Evolutionary conservation across 1,140 invertebrate species (phyloP), one percentile per base, ranked within the genome.

Genomic region (Bilobella aurantiaca): DNA sequence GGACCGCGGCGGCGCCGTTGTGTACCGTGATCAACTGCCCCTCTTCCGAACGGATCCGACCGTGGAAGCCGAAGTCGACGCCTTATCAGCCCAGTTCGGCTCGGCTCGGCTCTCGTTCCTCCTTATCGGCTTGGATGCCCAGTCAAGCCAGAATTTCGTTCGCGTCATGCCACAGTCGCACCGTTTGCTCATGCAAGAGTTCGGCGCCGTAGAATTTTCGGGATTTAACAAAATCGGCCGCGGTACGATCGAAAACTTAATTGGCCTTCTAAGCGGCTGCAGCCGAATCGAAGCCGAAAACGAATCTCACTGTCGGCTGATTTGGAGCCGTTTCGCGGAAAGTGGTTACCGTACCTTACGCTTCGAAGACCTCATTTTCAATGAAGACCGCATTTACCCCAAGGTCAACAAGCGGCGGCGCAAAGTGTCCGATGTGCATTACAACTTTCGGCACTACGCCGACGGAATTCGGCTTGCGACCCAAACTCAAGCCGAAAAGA

Each of bases 71-170:
- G 49, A 53, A 23, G 14, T 53, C 14, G 49, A 53, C 25, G 5
- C 12, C 14, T 5, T 23, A 23, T 53, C 23, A 23, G 5, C 12
- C 12, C 23, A 16, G 12, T 14, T 16, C 49, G 8, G 8, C 5
- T 12, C 5, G 23, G 49, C 14, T 23, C 49, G 21, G 8, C 21
- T 23, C 12, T 53, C 49, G 23, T n/a, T 83, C 14, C 65, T 82
- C 1, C 75, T 82, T 66, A 63, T 84, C 16, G 82, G 81, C 1
- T 69, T 83, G 1, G 83, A 85, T 73, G 79, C 82, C 0, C 76
- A 83, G 21, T 85, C 83, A 1, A 74, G 81, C 25, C 73, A 81
- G 14, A 83, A 84, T 74, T 80, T 82, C 62, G 74, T 78, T 14
- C 75, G 83, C 1, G 80, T 82, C 62, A 76, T 85, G 75, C 78